Percentiles rank a stretch among this genome's conserved stretches.
phyloP scores from a whole-genome alignment of 1,140 invertebrate genomes.

The Cyclargus thomasi region DNA sequence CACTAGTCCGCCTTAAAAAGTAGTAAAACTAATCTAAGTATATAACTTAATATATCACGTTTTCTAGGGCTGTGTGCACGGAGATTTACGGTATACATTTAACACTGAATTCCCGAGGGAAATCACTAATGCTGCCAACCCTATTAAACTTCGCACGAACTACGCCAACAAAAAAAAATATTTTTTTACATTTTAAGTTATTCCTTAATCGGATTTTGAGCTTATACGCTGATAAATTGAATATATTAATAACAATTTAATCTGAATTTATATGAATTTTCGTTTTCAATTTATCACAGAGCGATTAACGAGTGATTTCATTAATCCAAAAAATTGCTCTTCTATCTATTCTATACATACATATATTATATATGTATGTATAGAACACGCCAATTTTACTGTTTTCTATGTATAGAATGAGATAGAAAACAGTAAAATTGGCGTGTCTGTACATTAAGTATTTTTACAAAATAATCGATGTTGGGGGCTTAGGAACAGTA shows the following conservation, averaged over 20 bases:
- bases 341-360: too few relatives aligned
- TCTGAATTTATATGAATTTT: background rate
- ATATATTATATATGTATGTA: too few relatives aligned
- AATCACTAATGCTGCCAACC: background rate
- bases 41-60: background rate
- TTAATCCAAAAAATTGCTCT: too few relatives aligned
- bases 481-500: too few relatives aligned
- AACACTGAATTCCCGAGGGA: background rate
- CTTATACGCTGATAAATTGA: background rate
- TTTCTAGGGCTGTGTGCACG: background rate
- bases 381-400: too few relatives aligned
- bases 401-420: too few relatives aligned
- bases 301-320: background rate
- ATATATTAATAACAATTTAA: background rate
- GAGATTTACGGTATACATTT: background rate
- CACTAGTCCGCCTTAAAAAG: too few relatives aligned
- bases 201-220: background rate
- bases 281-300: background rate
- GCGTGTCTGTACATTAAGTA: too few relatives aligned
- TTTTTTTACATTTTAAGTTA: background rate
- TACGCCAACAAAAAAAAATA: background rate
- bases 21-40: too few relatives aligned
- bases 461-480: too few relatives aligned
- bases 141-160: background rate
- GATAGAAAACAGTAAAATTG: too few relatives aligned